Evolutionary conservation across 2,113 vertebrate species (phyloP), one percentile per base, ranked within the genome.

Genomic region (Prochilodus magdalenae): DNA sequence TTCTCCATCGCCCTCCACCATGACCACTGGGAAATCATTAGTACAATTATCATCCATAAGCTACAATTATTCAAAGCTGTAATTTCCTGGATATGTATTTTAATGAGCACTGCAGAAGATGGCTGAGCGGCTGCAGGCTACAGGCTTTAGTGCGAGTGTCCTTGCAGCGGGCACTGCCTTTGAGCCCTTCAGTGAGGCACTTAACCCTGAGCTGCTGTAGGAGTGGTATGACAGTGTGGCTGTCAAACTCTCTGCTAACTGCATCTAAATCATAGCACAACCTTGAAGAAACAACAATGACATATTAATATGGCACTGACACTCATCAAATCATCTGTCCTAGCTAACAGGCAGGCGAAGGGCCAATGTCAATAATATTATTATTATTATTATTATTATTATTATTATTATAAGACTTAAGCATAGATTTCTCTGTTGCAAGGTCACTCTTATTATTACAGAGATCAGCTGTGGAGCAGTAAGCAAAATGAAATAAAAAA

Each of bases 401-500:
- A 60, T 60, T 26, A 60, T 60, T 26, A 26, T 60, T 33, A 49
- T 67, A 33, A 53, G 51, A 14, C 36, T 80, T 44, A 27, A 71
- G 13, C 26, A 15, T 16, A 8, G 51, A 15, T 62, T 81, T 65
- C 20, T 40, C n/a, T 53, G 30, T 74, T 73, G 24, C 36, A 57
- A 76, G 59, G n/a, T 24, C 16, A 33, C 14, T 67, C 13, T 27
- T 65, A 75, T 44, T 76, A 15, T 44, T 76, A 22, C 13, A 12
- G 7, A 44, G 40, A n/a, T 30, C 51, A 73, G 76, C 44, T 72
- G 73, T 76, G 49, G 59, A 79, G 69, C n/a, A 26, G 47, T 62
- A 33, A 75, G 20, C 59, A 77, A 85, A 75, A 90, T 79, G 85
- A 85, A 83, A 88, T 89, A 82, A 89, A 24, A 82, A 33, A 71